Conservation (phyloP, 1,140 invertebrate species). For the Gonatopus flavifemur region DNA sequence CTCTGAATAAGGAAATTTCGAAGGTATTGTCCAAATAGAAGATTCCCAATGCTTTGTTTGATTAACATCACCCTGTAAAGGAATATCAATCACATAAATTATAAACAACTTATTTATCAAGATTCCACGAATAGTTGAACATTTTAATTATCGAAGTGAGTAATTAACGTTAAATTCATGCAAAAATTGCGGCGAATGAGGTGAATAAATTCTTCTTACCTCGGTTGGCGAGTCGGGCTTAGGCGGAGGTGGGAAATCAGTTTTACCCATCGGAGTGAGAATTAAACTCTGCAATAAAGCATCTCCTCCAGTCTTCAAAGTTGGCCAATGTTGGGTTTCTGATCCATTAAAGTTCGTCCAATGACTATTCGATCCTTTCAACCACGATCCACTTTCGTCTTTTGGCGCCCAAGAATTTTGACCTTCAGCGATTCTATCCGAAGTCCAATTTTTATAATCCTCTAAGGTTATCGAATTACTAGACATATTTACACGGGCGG, state of each 20-base stretch:
- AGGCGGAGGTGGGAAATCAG: slow-evolving; percentile 35
- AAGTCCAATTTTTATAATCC: slow-evolving; percentile 35
- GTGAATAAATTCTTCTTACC: slow-evolving; percentile 19
- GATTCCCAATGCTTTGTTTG: slow-evolving; percentile 40
- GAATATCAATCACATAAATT: too few relatives aligned
- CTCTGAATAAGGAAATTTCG: slow-evolving; percentile 40
- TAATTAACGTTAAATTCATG: not conserved
- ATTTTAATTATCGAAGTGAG: too few relatives aligned
- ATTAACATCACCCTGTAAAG: slow-evolving; percentile 19
- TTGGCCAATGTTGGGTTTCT: slow-evolving; percentile 37
- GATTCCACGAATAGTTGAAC: too few relatives aligned
- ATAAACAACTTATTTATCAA: too few relatives aligned
- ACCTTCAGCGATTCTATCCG: slow-evolving; percentile 1
- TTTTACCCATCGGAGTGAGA: slow-evolving; percentile 29
- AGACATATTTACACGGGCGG: slow-evolving; percentile 25
- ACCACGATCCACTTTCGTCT: slow-evolving; percentile 25
- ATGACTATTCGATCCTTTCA: slow-evolving; percentile 27
- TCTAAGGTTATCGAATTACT: slow-evolving; percentile 23
- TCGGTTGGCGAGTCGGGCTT: slow-evolving; percentile 42
- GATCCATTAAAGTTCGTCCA: slow-evolving; percentile 29
- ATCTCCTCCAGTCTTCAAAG: slow-evolving; percentile 32
- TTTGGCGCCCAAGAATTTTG: slow-evolving; percentile 35
- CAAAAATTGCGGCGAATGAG: not conserved
- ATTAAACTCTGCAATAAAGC: slow-evolving; percentile 42
- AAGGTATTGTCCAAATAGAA: slow-evolving; percentile 49